Conservation (phyloP, 2,113 vertebrate species). For the Eolophus roseicapilla region DNA sequence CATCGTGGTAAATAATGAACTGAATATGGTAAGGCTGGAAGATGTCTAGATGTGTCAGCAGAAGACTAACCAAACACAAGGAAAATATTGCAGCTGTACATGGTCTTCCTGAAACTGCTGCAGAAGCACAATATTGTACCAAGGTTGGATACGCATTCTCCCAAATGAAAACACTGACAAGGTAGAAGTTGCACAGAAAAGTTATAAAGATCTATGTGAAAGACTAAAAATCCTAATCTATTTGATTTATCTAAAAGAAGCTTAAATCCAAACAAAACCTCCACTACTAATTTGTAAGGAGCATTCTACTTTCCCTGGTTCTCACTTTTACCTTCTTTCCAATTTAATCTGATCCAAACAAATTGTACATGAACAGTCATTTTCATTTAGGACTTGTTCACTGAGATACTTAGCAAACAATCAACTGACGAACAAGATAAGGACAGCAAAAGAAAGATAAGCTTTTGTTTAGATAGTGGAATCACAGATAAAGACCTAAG, state of each 20-base stretch:
- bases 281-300: neutral
- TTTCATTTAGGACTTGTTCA: constrained; percentile 53
- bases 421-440: constrained; percentile 64
- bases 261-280: neutral
- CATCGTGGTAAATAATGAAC: neutral
- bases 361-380: constrained; percentile 38
- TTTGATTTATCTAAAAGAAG: neutral
- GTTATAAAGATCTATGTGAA: neutral
- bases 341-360: constrained; percentile 66
- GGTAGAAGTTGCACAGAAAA: neutral
- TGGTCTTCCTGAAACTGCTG: neutral
- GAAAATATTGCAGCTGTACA: neutral
- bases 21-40: neutral
- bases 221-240: neutral
- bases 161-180: neutral
- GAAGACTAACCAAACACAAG: neutral
- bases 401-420: constrained; percentile 54
- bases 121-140: neutral
- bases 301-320: constrained; percentile 19
- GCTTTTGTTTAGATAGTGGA: constrained; percentile 53
- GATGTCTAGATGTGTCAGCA: neutral
- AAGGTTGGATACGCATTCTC: neutral
- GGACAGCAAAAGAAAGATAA: constrained; percentile 55
- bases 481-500: constrained; percentile 47
- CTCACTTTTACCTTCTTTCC: constrained; percentile 60